Evolutionary conservation across 2,797 vertebrate genomes (phyloP).

Genomic region (Calcarius lapponicus): DNA sequence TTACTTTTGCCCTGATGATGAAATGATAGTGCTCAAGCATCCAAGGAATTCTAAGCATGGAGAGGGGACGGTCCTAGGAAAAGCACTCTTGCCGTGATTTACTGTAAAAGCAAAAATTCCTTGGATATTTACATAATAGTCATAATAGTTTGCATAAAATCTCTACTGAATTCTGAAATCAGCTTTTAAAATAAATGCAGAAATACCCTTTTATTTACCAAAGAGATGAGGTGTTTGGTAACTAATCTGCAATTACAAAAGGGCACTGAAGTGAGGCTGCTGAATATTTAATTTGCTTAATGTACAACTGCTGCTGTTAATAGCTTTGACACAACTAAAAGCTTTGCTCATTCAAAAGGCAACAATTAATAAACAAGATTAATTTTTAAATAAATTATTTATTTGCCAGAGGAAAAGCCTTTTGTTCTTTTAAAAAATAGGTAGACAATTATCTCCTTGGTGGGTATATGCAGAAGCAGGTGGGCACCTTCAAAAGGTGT

Average conservation of each 20-base stretch:
- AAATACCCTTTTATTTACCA: neutral
- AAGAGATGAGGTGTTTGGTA: neutral
- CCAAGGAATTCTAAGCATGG: neutral
- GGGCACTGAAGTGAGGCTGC: neutral
- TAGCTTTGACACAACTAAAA: slow-evolving; percentile 52
- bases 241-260: neutral
- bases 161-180: neutral
- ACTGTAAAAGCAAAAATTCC: neutral
- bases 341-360: slow-evolving; percentile 29
- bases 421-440: neutral
- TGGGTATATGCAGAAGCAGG: neutral
- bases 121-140: neutral
- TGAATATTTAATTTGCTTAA: slow-evolving; percentile 54
- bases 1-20: neutral
- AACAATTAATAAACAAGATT: slow-evolving; percentile 47
- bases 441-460: neutral
- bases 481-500: neutral
- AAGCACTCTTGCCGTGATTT: neutral
- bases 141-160: neutral
- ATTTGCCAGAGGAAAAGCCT: neutral
- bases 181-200: neutral
- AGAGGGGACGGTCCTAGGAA: neutral
- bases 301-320: neutral
- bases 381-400: slow-evolving; percentile 20
- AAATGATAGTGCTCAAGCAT: neutral